Percentiles rank a stretch among this genome's conserved stretches.
Conservation (phyloP, 1,140 invertebrate genomes). For the Brachionus paranguensis region DNA sequence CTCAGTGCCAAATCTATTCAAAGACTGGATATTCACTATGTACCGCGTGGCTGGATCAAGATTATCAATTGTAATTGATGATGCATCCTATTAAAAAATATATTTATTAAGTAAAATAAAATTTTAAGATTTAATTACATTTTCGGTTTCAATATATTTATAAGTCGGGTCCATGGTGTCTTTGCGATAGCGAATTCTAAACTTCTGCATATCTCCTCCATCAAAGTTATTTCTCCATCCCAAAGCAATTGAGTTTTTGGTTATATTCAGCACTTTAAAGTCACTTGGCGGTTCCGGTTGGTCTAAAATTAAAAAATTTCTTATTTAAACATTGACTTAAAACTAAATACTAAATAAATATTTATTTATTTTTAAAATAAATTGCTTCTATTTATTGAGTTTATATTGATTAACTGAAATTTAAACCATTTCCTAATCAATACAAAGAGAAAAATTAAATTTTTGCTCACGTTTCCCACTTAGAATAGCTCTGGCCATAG, state of each 20-base stretch:
- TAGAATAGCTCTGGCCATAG: conserved; percentile 5
- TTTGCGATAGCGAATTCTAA: conserved; percentile 32
- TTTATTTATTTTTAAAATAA: background rate
- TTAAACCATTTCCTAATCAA: background rate
- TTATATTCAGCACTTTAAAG: conserved; percentile 31
- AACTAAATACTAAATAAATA: background rate
- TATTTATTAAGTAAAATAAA: background rate
- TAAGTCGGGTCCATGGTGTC: conserved; percentile 37
- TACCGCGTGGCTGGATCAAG: conserved; percentile 32
- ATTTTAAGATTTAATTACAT: background rate
- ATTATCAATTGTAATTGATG: background rate
- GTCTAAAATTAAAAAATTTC: background rate
- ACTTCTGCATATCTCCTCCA: conserved; percentile 25
- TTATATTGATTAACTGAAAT: background rate
- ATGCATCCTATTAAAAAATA: background rate
- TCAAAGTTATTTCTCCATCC: conserved; percentile 32
- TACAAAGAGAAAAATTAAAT: background rate
- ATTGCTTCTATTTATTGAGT: background rate
- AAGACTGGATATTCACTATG: conserved; percentile 23
- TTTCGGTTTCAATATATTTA: conserved; percentile 31
- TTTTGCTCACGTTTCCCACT: conserved; percentile 24
- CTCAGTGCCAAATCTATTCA: conserved; percentile 30
- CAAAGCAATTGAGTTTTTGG: conserved; percentile 11
- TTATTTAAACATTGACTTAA: background rate
- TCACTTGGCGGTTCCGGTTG: conserved; percentile 35